Conservation (phyloP, 1,140 invertebrate genomes). For the Anadara kagoshimensis region DNA sequence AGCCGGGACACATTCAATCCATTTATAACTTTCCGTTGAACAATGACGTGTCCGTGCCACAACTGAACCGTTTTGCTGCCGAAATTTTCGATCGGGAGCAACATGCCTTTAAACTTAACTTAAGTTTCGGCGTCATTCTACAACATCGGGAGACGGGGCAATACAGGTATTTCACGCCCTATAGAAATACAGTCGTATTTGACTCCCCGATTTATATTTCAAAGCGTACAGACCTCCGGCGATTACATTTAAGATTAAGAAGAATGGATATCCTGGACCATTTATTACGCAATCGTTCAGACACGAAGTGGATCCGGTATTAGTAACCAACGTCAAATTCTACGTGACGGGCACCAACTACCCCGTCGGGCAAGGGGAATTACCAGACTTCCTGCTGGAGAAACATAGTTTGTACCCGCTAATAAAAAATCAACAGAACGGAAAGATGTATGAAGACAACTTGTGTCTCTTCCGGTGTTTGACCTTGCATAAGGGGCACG, state of each 20-base stretch:
- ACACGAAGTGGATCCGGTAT: constrained; percentile 25
- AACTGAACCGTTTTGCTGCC: constrained; percentile 10
- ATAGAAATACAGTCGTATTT: constrained; percentile 16
- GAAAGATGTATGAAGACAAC: constrained; percentile 4
- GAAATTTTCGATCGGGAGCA: constrained; percentile 17
- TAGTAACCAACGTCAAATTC: constrained; percentile 22
- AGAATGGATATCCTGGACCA: constrained; percentile 10
- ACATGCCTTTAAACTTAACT: constrained; percentile 27
- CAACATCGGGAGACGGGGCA: constrained; percentile 25
- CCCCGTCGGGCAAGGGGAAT: constrained; percentile 1
- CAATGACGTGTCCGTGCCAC: constrained; percentile 11
- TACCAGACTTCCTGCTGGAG: constrained; percentile 10
- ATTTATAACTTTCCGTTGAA: constrained; percentile 27
- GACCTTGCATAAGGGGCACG: constrained; percentile 3
- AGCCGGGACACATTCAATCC: background rate
- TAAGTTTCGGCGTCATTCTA: constrained; percentile 14
- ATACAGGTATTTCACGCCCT: constrained; percentile 18
- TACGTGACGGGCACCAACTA: constrained; percentile 15
- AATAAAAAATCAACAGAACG: background rate
- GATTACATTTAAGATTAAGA: constrained; percentile 6
- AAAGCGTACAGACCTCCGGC: background rate
- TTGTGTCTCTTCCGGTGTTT: constrained; percentile 29
- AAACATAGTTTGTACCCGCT: constrained; percentile 4
- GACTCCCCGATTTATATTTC: constrained; percentile 19
- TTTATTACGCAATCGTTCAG: constrained; percentile 15